Evolutionary conservation across 2,888 invertebrate genomes (phyloP), one percentile per base, ranked within the genome.

Genomic region (Chrysomela aeneicollis): DNA sequence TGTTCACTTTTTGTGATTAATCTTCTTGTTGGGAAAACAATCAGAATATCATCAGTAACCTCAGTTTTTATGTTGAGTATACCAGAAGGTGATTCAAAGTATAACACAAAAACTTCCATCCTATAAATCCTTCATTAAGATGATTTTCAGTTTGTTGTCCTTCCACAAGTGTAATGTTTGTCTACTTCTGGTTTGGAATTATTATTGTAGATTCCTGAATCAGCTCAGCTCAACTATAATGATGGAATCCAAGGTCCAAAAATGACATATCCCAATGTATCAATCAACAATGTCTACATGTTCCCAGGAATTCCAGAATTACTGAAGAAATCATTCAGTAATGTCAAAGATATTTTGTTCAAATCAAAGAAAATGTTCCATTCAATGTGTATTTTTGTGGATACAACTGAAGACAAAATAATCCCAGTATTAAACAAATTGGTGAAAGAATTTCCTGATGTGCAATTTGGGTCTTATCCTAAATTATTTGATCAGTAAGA

Each of bases 231-330:
- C 22, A 83, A 78, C 58, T 86, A 83, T 76, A 81, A 81, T 1
- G 74, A 71, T 30, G 77, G 79, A 59, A 61, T 72, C 52, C 76
- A 54, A 77, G 77, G 69, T 3, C 65, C 76, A 51, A 69, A 70
- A 21, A 71, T 81, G 26, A 72, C 80, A 73, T 84, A 85, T 82
- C 82, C 86, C 53, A 81, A 84, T 72, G 76, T 86, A 46, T 80
- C 80, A 17, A 69, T 90, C 10, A 78, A 80, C 46, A 92, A 92
- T 79, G 89, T 91, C 0, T 88, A 86, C 72, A 85, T 91, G 61
- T 89, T 92, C 73, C 91, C 92, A 37, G 92, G 92, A 1, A 87
- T 92, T 49, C 92, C 92, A 1, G 81, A 84, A 68, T 83, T 86
- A 54, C 78, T 85, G 53, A 76, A 82, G 69, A 78, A 75, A 63